Conservation (phyloP, 2,113 vertebrate species). For the Neomonachus schauinslandi region DNA sequence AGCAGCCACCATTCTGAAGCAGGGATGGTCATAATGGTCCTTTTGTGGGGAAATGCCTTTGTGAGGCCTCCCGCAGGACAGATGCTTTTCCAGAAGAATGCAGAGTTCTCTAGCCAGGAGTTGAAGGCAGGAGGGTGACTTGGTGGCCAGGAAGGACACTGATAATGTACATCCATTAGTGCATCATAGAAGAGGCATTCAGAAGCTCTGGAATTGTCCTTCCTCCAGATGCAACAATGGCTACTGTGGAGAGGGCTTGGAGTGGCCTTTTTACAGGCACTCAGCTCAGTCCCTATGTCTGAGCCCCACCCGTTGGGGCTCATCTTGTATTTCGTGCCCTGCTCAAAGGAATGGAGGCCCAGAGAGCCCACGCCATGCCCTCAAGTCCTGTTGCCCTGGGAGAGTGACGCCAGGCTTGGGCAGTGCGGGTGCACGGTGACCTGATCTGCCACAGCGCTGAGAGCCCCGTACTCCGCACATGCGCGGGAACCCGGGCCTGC, state of each 20-base stretch:
- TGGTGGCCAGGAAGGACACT: conserved; percentile 23
- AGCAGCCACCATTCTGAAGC: background rate
- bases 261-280: conserved; percentile 53
- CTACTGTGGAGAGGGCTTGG: background rate
- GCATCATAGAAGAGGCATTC: background rate
- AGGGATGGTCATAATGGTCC: background rate
- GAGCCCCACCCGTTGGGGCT: background rate
- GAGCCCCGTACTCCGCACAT: background rate
- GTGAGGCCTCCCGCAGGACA: background rate
- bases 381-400: background rate
- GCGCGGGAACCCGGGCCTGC: too few species aligned
- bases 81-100: conserved; percentile 42
- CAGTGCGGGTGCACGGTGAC: background rate
- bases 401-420: background rate
- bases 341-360: background rate
- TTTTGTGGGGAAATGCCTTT: conserved; percentile 24
- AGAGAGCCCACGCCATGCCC: background rate
- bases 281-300: background rate
- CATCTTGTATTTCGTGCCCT: background rate
- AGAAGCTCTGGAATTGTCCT: background rate
- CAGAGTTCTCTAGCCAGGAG: background rate
- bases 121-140: background rate
- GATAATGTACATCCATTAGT: conserved; percentile 74
- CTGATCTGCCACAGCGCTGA: background rate
- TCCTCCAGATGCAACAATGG: conserved; percentile 35